Evolutionary conservation across 2,888 invertebrate species (phyloP), one percentile per base, ranked within the genome.

Genomic region (Apomyelois bistriatella): DNA sequence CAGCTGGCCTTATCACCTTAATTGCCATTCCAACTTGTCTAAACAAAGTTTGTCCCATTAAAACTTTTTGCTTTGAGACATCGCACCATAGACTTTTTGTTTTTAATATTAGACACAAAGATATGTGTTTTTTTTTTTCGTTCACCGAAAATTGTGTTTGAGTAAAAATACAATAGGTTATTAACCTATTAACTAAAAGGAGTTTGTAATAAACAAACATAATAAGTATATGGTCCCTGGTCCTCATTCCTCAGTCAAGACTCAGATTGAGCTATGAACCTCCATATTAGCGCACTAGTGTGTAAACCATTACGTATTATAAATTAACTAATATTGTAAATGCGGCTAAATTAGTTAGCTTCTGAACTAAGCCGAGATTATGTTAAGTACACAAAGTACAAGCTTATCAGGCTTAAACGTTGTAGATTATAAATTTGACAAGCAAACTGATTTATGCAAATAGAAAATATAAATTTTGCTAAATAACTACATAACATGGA

Each of bases 11-110:
- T 52, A 43, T 43, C 52, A 43, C 36, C 52, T 43, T 52, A 52
- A 52, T 43, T 43, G 28, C 52, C 52, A 43, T 36, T 52, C 52
- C 17, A 52, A 52, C 43, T 52, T 43, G 43, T 43, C 43, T 36
- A 22, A 43, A 52, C 51, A 43, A 42, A 43, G 43, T 52, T 52
- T 22, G 28, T 5, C 36, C 43, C 52, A 43, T 52, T 52, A 43
- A 43, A 52, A 43, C 36, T 52, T 52, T 30, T 12, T 12, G 35
- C 22, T 52, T 52, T 30, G 22, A 13, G 42, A 50, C 32, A n/a
- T 15, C 28, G 30, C 42, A 17, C 8, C 17, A 13, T 22, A 28
- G 28, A 22, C 42, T 35, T 42, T 42, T 51, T 41, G 41, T 42
- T 51, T 16, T 41, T 41, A 41, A 32, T 41, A 35, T 3, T 13